Conservation (phyloP, 2,113 vertebrate genomes). For the Paracanthobrama guichenoti region DNA sequence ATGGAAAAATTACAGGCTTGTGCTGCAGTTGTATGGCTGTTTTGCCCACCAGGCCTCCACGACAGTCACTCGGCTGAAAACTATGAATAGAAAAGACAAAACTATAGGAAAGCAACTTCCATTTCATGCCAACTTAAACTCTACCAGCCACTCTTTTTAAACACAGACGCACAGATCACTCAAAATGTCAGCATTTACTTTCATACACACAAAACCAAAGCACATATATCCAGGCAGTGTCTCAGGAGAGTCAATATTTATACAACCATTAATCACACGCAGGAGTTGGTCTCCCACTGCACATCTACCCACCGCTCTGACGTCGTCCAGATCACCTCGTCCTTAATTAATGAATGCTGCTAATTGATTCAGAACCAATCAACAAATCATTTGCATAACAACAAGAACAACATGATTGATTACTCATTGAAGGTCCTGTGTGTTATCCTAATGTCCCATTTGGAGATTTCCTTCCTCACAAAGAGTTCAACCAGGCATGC, state of each 20-base stretch:
- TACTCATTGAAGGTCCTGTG: conserved; percentile 52
- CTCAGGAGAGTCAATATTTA: conserved; percentile 49
- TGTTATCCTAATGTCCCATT: conserved; percentile 47
- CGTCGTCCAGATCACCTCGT: conserved; percentile 27
- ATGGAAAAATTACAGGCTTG: too few relatives aligned
- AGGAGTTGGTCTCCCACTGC: conserved; percentile 43
- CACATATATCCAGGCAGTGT: conserved; percentile 4
- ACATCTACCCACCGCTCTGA: conserved; percentile 37
- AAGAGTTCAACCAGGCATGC: conserved; percentile 36
- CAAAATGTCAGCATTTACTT: neutral
- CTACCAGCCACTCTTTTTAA: neutral
- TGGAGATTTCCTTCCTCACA: conserved; percentile 32
- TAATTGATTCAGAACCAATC: conserved; percentile 63
- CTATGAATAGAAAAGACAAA: too few relatives aligned
- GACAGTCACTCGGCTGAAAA: too few relatives aligned
- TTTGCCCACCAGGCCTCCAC: too few relatives aligned
- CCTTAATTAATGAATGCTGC: conserved; percentile 55
- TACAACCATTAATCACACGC: conserved; percentile 53
- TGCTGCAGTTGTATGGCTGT: too few relatives aligned
- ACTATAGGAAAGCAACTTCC: too few relatives aligned
- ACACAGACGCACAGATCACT: neutral
- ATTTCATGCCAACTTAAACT: neutral
- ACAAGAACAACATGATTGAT: conserved; percentile 58
- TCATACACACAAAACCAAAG: neutral
- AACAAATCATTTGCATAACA: conserved; percentile 59